Evolutionary conservation across 2,888 invertebrate genomes (phyloP).

Genomic region (Ashinkailepas kermadecensis): DNA sequence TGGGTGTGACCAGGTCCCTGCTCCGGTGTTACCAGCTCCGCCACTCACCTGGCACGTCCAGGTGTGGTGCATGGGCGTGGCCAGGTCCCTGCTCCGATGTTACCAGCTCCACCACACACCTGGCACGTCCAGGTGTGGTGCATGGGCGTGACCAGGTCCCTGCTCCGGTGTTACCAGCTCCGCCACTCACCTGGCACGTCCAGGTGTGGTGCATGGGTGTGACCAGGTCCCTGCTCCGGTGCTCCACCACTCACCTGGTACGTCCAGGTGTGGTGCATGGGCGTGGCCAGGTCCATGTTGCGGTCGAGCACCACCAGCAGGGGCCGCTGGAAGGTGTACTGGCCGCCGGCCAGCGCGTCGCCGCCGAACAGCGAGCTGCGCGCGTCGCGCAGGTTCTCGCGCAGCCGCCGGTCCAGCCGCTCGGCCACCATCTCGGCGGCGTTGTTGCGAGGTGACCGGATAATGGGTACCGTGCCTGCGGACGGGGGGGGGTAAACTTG

Average conservation of each 20-base stretch:
- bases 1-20: too few species aligned
- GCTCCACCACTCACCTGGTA: constrained; percentile 56
- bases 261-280: constrained; percentile 98
- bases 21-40: too few species aligned
- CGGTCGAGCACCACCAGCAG: constrained; percentile 85
- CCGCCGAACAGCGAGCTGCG: constrained; percentile 90
- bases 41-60: too few species aligned
- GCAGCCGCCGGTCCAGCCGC: constrained; percentile 90
- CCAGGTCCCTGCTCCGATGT: too few species aligned
- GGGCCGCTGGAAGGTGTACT: constrained; percentile 76
- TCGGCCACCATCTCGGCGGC: constrained; percentile 98
- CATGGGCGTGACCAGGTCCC: too few species aligned
- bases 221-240: too few species aligned
- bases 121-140: too few species aligned
- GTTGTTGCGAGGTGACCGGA: constrained; percentile 85
- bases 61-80: too few species aligned
- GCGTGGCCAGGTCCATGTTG: constrained; percentile 92
- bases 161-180: too few species aligned
- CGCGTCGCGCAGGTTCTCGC: constrained; percentile 94
- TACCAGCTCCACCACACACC: too few species aligned
- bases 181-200: too few species aligned
- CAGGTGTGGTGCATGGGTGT: too few species aligned
- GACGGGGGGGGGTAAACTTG: constrained; percentile 40
- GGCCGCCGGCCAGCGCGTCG: constrained; percentile 59
- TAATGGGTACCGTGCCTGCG: constrained; percentile 73